Evolutionary conservation across 2,888 invertebrate genomes (phyloP).

Genomic region (Eupithecia inturbata): DNA sequence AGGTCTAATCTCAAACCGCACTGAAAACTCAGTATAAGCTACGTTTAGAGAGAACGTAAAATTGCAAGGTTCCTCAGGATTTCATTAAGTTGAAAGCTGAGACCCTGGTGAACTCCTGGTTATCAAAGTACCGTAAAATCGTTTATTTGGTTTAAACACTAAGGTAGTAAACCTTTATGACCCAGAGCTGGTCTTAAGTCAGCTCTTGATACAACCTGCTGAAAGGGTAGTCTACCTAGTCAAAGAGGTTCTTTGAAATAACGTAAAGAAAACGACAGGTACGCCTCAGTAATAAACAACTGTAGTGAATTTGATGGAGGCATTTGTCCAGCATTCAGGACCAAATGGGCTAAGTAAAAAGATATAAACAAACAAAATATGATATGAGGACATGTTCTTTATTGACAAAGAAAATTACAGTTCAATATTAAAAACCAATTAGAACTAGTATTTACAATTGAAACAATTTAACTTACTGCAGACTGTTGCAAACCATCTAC

Average conservation of each 20-base stretch:
- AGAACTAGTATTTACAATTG: too few relatives aligned
- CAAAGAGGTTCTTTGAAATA: neutral
- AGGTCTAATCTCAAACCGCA: neutral
- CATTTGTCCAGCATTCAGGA: too few relatives aligned
- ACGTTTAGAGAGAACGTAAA: slow-evolving; percentile 1
- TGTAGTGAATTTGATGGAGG: too few relatives aligned
- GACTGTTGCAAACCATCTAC: too few relatives aligned
- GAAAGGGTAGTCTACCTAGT: neutral
- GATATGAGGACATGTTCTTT: too few relatives aligned
- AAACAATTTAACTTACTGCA: too few relatives aligned
- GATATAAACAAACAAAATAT: too few relatives aligned
- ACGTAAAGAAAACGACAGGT: too few relatives aligned
- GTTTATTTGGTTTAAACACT: neutral
- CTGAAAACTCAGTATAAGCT: neutral
- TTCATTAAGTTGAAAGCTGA: slow-evolving; percentile 3
- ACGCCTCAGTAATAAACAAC: too few relatives aligned
- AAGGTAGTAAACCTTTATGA: neutral
- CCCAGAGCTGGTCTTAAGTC: neutral
- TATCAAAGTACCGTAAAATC: neutral
- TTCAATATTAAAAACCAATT: too few relatives aligned
- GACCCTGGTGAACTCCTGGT: neutral
- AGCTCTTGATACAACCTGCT: neutral
- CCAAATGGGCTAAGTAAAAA: too few relatives aligned
- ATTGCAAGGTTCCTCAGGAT: neutral
- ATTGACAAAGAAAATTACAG: too few relatives aligned